These are phyloP conservation scores for Drosophila acutilabella DNA, from an alignment of 2,888 invertebrate species.

Conservation along the genomic window DNA sequence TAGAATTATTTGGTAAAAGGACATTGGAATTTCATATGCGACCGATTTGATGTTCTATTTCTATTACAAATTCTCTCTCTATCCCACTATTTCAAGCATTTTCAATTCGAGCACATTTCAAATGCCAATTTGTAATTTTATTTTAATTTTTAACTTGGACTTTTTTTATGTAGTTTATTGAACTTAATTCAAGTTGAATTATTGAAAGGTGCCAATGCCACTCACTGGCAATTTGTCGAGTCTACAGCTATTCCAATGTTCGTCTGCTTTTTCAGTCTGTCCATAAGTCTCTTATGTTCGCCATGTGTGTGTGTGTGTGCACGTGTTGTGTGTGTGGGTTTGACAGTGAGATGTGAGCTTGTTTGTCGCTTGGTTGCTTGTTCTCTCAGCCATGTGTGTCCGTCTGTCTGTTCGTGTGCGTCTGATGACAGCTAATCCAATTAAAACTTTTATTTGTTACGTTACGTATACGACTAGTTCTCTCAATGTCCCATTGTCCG, in stretches of 20 bases:
- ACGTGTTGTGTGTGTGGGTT: slow-evolving; percentile 39
- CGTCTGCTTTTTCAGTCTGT: slow-evolving; percentile 30
- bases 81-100: slow-evolving; percentile 27
- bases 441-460: slow-evolving; percentile 82
- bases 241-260: slow-evolving; percentile 48
- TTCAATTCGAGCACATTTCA: slow-evolving; percentile 36
- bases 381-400: slow-evolving; percentile 33
- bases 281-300: neutral
- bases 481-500: slow-evolving; percentile 25
- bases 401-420: slow-evolving; percentile 38
- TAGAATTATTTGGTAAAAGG: slow-evolving; percentile 35
- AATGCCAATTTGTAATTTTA: slow-evolving; percentile 23
- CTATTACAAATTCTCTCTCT: slow-evolving; percentile 15
- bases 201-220: slow-evolving; percentile 72
- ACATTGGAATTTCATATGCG: slow-evolving; percentile 36
- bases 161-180: slow-evolving; percentile 48
- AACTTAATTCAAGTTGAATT: slow-evolving; percentile 69
- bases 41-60: slow-evolving; percentile 24
- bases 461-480: slow-evolving; percentile 67
- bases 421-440: slow-evolving; percentile 81
- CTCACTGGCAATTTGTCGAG: slow-evolving; percentile 39
- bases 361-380: slow-evolving; percentile 70
- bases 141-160: slow-evolving; percentile 20
- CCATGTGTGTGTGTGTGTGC: slow-evolving; percentile 26
- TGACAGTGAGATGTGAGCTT: slow-evolving; percentile 76